phyloP scores from a whole-genome alignment of 2,797 vertebrate species.

The Tinamus major region DNA sequence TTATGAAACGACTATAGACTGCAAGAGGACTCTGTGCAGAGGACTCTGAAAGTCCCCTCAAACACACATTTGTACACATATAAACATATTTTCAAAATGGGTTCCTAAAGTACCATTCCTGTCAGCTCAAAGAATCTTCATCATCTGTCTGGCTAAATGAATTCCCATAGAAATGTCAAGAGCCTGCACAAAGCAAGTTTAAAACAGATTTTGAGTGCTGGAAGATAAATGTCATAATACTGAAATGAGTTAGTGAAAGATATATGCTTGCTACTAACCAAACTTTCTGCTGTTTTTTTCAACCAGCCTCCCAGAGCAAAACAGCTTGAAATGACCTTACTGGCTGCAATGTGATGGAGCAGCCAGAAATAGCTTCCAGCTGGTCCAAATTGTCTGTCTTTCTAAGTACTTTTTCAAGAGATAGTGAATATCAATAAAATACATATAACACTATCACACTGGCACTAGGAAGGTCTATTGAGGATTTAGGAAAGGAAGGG shows the following conservation, averaged over 20 bases:
- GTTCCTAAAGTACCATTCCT: neutral
- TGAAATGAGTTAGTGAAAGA: neutral
- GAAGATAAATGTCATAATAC: neutral
- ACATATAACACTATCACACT: neutral
- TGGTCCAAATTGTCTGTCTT: neutral
- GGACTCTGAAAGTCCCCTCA: neutral
- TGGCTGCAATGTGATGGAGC: neutral
- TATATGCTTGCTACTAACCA: neutral
- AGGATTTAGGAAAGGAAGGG: neutral
- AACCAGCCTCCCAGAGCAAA: neutral
- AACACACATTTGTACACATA: neutral
- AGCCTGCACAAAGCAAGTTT: neutral
- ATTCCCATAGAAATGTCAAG: neutral
- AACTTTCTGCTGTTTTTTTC: neutral
- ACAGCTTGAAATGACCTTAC: neutral
- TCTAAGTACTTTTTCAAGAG: neutral
- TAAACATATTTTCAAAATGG: neutral
- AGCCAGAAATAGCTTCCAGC: neutral
- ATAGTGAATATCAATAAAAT: neutral
- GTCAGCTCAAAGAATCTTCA: neutral
- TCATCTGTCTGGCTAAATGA: neutral
- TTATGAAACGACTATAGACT: neutral
- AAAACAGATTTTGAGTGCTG: neutral
- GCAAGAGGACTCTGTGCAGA: neutral
- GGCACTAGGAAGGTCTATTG: neutral